Percentiles rank a stretch among this genome's conserved stretches.
Conservation (phyloP, 2,113 vertebrate genomes). For the Aspiorhynchus laticeps region DNA sequence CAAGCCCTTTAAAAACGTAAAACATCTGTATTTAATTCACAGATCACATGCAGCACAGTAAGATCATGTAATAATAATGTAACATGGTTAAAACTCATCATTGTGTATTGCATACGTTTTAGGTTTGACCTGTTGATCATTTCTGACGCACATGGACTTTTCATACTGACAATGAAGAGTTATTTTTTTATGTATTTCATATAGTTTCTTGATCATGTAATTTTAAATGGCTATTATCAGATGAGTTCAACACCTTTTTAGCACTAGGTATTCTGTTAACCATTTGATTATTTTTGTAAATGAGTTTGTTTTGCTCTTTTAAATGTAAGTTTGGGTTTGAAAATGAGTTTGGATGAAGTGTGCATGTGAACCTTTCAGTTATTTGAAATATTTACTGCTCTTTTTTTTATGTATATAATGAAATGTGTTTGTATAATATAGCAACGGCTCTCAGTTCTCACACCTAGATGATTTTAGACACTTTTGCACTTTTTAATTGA, state of each 20-base stretch:
- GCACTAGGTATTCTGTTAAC: background rate
- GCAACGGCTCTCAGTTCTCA: background rate
- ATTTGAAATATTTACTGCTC: background rate
- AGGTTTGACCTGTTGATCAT: background rate
- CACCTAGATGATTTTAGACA: background rate
- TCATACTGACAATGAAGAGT: background rate
- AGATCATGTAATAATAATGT: background rate
- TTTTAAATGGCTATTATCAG: background rate
- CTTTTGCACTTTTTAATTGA: conserved; percentile 1
- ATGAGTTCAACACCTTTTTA: background rate
- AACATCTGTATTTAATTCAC: background rate
- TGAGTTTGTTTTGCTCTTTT: background rate
- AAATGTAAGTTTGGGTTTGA: background rate
- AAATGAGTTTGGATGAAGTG: conserved; percentile 3
- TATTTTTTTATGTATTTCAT: background rate
- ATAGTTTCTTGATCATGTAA: background rate
- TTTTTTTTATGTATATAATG: conserved; percentile 5
- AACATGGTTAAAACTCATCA: background rate
- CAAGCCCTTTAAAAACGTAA: background rate
- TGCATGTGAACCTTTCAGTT: background rate
- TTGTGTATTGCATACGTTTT: background rate
- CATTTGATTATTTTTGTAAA: background rate
- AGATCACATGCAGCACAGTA: background rate
- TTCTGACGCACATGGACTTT: background rate
- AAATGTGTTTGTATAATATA: background rate